Evolutionary conservation across 2,113 vertebrate genomes (phyloP), one percentile per base, ranked within the genome.

Genomic region (Tachysurus vachellii): DNA sequence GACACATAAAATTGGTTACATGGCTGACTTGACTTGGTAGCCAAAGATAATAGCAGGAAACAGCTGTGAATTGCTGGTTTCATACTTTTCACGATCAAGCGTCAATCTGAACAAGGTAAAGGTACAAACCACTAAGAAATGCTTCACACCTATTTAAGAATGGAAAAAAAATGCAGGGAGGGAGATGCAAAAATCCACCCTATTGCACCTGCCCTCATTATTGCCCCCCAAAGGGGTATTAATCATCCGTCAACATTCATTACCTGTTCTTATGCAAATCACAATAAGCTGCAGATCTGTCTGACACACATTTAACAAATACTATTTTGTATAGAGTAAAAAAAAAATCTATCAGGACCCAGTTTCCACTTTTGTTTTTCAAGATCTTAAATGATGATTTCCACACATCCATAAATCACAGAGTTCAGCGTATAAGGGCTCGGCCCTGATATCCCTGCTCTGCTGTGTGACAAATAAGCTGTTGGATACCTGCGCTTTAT

Each of bases 1-100:
- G 80, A 90, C 90, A 90, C 91, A 88, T 89, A 59, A 91, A 92
- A 91, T 89, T 80, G 90, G 90, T 92, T 90, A 90, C 89, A 92
- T 88, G 89, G 88, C 88, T 89, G 88, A 91, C 88, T 91, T 89
- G 86, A 56, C 85, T 87, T 86, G 82, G 84, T 76, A 77, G 82
- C 80, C 73, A 80, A 85, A 91, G 88, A 91, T 92, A 91, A 91
- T 90, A 89, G 90, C 81, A 82, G 85, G 84, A 90, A 91, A 87
- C 85, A 77, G 88, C 85, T 91, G 90, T 84, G 88, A 91, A 88
- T 90, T 85, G 86, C 85, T 80, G 89, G 89, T 89, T 92, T 90
- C 82, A 87, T 91, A 88, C 89, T 79, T 84, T 80, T 62, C 42
- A 64, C 21, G 14, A 87, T 79, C 83, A 70, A 28, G 50, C 68